A percentile compares a stretch with the other conserved stretches of the same genome.
Conservation (phyloP, 2,797 vertebrate species). For the Eurystomus glaucurus region DNA sequence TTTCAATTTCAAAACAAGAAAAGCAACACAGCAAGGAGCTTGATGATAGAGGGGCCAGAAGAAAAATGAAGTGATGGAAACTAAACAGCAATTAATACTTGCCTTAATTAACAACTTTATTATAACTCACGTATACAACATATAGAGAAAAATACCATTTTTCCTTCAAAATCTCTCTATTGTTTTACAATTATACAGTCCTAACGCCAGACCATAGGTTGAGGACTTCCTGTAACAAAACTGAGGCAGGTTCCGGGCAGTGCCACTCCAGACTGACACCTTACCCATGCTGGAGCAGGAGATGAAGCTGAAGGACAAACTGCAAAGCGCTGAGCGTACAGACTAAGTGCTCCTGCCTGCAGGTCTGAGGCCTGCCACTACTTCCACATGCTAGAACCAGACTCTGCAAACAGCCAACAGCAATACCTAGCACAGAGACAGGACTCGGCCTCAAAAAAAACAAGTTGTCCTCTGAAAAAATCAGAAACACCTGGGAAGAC, state of each 20-base stretch:
- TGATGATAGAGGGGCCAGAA: not conserved
- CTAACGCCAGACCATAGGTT: not conserved
- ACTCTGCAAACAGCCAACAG: not conserved
- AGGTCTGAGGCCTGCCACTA: not conserved
- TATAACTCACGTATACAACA: not conserved
- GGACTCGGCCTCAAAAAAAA: not conserved
- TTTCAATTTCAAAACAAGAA: constrained; percentile 49
- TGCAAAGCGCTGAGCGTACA: accelerated
- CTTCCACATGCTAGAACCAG: not conserved
- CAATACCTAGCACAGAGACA: not conserved
- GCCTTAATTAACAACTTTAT: not conserved
- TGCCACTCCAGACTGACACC: not conserved
- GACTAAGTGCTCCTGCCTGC: not conserved
- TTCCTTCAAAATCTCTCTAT: not conserved
- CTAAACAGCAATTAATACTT: not conserved
- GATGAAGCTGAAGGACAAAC: not conserved
- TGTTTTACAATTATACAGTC: not conserved
- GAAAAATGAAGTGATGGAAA: not conserved
- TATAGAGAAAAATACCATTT: not conserved
- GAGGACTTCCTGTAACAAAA: not conserved
- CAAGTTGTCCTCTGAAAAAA: not conserved
- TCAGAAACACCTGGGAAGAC: not conserved
- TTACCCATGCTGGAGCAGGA: not conserved
- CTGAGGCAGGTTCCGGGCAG: accelerated
- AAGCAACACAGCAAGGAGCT: constrained; percentile 30